Base-by-base conservation (phyloP, 2,888 invertebrate species). In the Brachyopa scutellaris region DNA sequence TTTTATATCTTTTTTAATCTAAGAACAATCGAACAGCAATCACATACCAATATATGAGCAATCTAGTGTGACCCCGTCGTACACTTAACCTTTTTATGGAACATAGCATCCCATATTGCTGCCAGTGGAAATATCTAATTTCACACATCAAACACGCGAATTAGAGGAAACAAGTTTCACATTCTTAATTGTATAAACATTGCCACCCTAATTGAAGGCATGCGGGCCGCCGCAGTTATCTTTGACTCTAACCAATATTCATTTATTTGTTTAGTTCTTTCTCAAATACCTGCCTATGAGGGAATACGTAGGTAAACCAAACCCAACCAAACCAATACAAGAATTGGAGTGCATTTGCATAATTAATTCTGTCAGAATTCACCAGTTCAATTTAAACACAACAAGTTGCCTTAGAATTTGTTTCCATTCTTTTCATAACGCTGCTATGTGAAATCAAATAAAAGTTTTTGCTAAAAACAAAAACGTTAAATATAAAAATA, bases 111-210 rank as follows among this genome's bases (percentile, higher is more conserved):
- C 55, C 19, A 47, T 2, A 33, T 53, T 15, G 21, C 23, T 55
- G 6, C 23, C 47, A 36, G 11, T 31, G 26, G 59, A 40, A 31
- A 36, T 51, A 59, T 59, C 57, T 59, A 13, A 59, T 59, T 70
- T 70, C 49, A 70, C 49, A 70, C 70, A 51, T 70, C 47, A 51
- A 70, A 70, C 59, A 57, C 59, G 70, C 29, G 40, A 49, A 59
- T 49, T 21, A n/a, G 31, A 61, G 29, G 38, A 47, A 69, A 69
- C 69, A 38, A 59, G 69, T 69, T 69, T 69, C 47, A 13, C 38
- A 9, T 26, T 59, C 15, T 6, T 17, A 15, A n/a, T 70, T 70
- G 51, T 42, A 57, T 70, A 70, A 70, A 11, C 38, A 11, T 15
- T n/a, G 40, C 59, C 51, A 59, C 31, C 19, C 40, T 70, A 61